Percentiles rank a stretch among this genome's conserved stretches.
These are phyloP conservation scores for Odobenus rosmarus DNA, from an alignment of 2,113 vertebrate species.

Conservation along the genomic window DNA sequence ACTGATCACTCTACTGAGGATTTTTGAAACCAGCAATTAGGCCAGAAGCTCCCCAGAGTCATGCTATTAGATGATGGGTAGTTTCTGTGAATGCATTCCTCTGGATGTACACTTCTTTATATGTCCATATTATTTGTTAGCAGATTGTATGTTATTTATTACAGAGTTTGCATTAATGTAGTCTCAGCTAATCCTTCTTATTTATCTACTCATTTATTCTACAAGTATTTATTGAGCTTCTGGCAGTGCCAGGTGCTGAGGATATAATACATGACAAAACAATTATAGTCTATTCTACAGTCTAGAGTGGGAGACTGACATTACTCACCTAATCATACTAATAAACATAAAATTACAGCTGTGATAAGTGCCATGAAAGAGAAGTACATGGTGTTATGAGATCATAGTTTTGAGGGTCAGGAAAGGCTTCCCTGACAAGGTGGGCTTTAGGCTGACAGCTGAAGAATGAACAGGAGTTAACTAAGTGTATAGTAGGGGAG, in stretches of 20 bases:
- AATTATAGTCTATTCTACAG: conserved; percentile 4
- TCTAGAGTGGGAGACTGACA: background rate
- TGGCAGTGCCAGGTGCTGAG: conserved; percentile 41
- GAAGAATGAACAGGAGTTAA: background rate
- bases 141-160: background rate
- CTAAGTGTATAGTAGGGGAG: accelerated
- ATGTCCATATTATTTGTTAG: background rate
- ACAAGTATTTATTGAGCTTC: background rate
- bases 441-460: background rate
- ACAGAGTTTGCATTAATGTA: background rate
- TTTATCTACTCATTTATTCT: conserved; percentile 45
- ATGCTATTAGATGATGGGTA: background rate
- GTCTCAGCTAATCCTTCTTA: conserved; percentile 21
- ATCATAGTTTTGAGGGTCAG: background rate
- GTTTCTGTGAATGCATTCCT: background rate
- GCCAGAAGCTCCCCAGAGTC: background rate
- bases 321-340: background rate
- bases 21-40: background rate
- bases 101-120: background rate
- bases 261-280: background rate
- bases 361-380: background rate
- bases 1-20: background rate
- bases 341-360: background rate
- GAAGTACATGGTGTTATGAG: background rate
- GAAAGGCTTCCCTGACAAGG: background rate